phyloP scores from a whole-genome alignment of 2,888 invertebrate genomes.

The Chirona hameri region DNA sequence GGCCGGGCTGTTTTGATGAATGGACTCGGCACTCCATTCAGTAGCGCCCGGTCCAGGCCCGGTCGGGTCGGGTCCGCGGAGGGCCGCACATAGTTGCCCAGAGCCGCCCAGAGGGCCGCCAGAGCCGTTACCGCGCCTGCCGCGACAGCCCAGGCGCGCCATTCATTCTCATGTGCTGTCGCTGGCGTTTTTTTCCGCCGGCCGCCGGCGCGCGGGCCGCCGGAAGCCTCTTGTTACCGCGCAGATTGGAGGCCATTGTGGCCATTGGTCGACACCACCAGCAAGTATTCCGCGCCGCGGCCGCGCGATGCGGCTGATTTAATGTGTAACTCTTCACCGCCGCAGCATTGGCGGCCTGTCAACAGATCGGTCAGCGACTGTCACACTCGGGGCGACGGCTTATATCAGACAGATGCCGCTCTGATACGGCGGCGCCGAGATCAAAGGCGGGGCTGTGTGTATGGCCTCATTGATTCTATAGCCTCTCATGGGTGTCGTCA shows the following conservation, averaged over 20 bases:
- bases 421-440: no score
- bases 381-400: not conserved
- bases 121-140: no score
- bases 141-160: not conserved
- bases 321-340: not conserved
- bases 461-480: no score
- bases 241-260: constrained; percentile 26
- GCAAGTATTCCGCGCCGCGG: constrained; percentile 5
- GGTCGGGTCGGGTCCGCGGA: no score
- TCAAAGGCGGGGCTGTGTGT: no score
- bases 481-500: no score
- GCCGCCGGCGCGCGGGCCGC: not conserved
- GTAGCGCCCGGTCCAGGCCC: not conserved
- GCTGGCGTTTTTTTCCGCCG: not conserved
- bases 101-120: no score
- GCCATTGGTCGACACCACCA: not conserved
- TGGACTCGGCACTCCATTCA: constrained; percentile 25
- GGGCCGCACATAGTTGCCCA: no score
- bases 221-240: constrained; percentile 2
- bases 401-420: not conserved
- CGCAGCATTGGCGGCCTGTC: not conserved
- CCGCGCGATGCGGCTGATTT: not conserved
- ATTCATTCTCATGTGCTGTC: not conserved
- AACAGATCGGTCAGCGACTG: not conserved
- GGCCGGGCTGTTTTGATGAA: not conserved